Evolutionary conservation across 92 coral and sea anemone species (phyloP).

Genomic region (Ricordea florida): DNA sequence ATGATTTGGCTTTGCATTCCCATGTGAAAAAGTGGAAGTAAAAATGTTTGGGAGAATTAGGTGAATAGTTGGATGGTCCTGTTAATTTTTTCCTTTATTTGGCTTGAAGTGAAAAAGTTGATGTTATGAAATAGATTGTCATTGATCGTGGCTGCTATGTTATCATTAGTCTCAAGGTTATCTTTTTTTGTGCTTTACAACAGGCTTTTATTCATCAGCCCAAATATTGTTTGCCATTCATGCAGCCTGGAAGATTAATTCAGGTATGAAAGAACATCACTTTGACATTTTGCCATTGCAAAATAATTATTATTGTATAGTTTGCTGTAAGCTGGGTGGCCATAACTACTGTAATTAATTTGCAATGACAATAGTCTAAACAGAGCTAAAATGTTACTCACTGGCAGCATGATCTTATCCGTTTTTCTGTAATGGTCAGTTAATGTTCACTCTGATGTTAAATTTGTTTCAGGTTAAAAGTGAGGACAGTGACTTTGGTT

Average conservation of each 20-base stretch:
- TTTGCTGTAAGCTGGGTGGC: no score
- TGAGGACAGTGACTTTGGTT: constrained; percentile 85
- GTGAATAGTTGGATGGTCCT: no score
- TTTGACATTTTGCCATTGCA: not conserved
- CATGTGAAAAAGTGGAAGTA: no score
- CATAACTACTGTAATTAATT: not conserved
- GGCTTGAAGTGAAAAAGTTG: not conserved
- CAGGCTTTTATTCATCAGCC: constrained; percentile 93
- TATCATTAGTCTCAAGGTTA: not conserved
- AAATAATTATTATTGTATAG: no score
- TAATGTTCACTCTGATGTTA: not conserved
- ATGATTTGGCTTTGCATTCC: not conserved
- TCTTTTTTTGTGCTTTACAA: not conserved
- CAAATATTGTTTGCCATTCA: constrained; percentile 90
- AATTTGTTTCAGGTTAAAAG: constrained; percentile 73
- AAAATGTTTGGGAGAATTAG: no score
- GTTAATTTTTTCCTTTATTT: no score
- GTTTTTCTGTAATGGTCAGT: not conserved
- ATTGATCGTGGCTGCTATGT: not conserved
- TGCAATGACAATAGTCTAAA: not conserved
- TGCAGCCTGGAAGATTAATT: constrained; percentile 97
- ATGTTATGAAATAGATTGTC: not conserved
- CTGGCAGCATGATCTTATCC: no score
- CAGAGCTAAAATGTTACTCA: no score
- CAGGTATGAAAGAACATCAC: constrained; percentile 45